These are phyloP conservation scores for Argyra leucocephala DNA, from an alignment of 2,888 invertebrate species.

Conservation along the genomic window DNA sequence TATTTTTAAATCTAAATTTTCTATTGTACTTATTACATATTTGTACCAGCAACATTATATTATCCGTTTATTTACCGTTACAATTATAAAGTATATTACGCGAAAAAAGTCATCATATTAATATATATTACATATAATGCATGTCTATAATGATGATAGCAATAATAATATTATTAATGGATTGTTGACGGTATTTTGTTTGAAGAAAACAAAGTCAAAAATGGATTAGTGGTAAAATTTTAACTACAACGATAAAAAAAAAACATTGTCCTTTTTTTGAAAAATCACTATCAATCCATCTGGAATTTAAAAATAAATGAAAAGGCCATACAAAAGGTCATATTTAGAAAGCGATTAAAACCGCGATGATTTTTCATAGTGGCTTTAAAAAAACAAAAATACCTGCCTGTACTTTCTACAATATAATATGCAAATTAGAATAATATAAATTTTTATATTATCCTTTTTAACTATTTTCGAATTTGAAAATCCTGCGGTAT, in stretches of 20 bases:
- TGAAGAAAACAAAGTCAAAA: neutral
- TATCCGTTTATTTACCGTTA: neutral
- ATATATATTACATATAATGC: too few relatives aligned
- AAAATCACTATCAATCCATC: conserved; percentile 3
- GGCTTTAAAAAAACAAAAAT: neutral
- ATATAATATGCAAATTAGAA: neutral
- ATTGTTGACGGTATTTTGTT: neutral
- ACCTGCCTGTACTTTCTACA: neutral
- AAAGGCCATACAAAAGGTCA: neutral
- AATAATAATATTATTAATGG: conserved; percentile 2
- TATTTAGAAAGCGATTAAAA: neutral
- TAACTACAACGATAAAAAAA: neutral
- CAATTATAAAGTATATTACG: neutral
- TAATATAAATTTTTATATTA: too few relatives aligned
- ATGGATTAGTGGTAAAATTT: neutral
- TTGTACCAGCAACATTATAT: neutral
- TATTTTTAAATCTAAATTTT: neutral
- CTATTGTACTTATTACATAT: neutral
- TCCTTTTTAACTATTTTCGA: too few relatives aligned
- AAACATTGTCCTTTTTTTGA: neutral
- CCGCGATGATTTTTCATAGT: neutral
- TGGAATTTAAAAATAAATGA: neutral
- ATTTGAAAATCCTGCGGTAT: neutral
- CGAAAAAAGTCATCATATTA: conserved; percentile 6
- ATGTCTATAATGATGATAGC: neutral